Conservation (phyloP, 2,888 invertebrate species). For the Zaprionus lineosus region DNA sequence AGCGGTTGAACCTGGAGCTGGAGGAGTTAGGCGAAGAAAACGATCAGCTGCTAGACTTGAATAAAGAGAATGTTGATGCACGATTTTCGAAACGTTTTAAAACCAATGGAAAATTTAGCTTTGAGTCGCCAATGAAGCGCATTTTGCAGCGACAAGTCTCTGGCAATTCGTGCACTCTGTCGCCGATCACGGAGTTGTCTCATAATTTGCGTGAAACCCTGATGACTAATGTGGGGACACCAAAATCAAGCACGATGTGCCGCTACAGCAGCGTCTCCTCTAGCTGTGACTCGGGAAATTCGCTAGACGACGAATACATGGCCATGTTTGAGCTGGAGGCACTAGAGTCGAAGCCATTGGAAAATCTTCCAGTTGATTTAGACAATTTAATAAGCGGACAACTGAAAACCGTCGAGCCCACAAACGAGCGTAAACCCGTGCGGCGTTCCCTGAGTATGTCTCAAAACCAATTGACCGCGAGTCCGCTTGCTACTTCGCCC, state of each 20-base stretch:
- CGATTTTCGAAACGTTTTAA: constrained; percentile 48
- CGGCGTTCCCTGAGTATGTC: constrained; percentile 84
- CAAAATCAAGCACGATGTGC: constrained; percentile 67
- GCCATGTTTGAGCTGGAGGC: constrained; percentile 85
- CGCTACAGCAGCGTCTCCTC: constrained; percentile 84
- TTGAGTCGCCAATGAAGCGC: constrained; percentile 46
- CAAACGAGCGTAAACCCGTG: constrained; percentile 69
- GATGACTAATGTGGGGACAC: constrained; percentile 39
- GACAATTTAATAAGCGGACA: constrained; percentile 85
- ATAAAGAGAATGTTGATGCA: constrained; percentile 11
- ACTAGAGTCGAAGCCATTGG: constrained; percentile 9
- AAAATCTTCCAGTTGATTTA: constrained; percentile 84
- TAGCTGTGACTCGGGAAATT: constrained; percentile 83
- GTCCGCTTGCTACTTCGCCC: constrained; percentile 52
- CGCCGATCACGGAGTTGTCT: constrained; percentile 62
- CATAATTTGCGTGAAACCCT: constrained; percentile 45
- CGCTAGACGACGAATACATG: constrained; percentile 86
- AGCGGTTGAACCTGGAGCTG: constrained; percentile 40
- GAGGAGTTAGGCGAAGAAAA: constrained; percentile 6
- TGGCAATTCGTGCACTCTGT: constrained; percentile 31
- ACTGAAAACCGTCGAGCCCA: constrained; percentile 78
- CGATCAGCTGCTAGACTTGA: not conserved
- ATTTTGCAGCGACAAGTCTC: constrained; percentile 44
- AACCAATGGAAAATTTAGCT: not conserved
- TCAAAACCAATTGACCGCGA: constrained; percentile 46